These are phyloP conservation scores for Drosophila phalerata DNA, from an alignment of 2,888 invertebrate genomes.

Conservation along the genomic window DNA sequence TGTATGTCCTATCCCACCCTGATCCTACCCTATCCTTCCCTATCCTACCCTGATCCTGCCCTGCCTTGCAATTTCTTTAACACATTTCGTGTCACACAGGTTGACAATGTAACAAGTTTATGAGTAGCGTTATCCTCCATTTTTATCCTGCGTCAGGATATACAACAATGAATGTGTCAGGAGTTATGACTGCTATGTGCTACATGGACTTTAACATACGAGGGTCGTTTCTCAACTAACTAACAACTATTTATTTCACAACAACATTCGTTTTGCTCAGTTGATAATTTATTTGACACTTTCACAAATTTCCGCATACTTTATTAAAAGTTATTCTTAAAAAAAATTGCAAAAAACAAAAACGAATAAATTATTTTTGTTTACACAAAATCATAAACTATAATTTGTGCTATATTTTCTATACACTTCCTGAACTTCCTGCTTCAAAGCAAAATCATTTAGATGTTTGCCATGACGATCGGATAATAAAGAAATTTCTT, in stretches of 20 bases:
- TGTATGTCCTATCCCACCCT: neutral
- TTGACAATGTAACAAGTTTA: constrained; percentile 75
- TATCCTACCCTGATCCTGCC: neutral
- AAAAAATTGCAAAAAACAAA: neutral
- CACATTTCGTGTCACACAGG: constrained; percentile 32
- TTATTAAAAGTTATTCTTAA: neutral
- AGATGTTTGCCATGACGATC: constrained; percentile 2
- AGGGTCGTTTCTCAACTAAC: constrained; percentile 31
- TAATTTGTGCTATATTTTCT: neutral
- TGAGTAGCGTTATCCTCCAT: constrained; percentile 37
- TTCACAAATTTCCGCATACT: neutral
- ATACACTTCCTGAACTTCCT: neutral
- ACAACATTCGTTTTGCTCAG: neutral
- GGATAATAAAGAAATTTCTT: neutral
- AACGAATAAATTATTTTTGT: neutral
- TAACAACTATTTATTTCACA: constrained; percentile 5
- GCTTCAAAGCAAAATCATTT: neutral
- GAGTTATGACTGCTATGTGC: constrained; percentile 32
- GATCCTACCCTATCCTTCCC: neutral
- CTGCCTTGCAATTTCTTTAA: constrained; percentile 28
- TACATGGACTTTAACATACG: constrained; percentile 23
- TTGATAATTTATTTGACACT: constrained; percentile 2
- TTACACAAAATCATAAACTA: neutral
- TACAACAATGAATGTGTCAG: constrained; percentile 38
- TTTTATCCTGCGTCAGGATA: constrained; percentile 11